Evolutionary conservation across 2,113 vertebrate genomes (phyloP).

Genomic region (Butorides virescens): DNA sequence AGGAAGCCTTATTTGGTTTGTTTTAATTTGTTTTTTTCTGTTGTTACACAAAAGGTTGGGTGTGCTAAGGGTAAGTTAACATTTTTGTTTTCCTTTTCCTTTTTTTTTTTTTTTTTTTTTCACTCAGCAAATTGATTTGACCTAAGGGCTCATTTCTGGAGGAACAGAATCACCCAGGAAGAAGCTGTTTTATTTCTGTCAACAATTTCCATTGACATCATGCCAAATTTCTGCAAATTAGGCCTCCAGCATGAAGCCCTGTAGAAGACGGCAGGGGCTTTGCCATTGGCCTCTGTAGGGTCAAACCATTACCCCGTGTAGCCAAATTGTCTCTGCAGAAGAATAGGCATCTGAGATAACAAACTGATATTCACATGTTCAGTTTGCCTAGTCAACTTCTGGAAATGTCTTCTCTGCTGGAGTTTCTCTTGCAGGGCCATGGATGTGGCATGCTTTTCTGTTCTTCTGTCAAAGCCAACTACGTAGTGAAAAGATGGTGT

Average conservation of each 20-base stretch:
- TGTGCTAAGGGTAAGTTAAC: neutral
- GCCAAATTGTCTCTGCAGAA: neutral
- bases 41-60: neutral
- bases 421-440: neutral
- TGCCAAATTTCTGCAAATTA: neutral
- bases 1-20: neutral
- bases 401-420: neutral
- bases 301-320: neutral
- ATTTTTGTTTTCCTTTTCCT: neutral
- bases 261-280: neutral
- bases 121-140: neutral
- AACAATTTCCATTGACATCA: neutral
- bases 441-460: neutral
- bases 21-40: neutral
- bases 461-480: neutral
- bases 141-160: neutral
- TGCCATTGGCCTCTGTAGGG: neutral
- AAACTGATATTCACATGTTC: neutral
- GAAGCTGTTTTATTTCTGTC: neutral
- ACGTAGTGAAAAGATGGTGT: neutral
- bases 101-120: rapidly evolving
- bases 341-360: neutral
- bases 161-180: neutral
- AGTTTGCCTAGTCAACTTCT: neutral
- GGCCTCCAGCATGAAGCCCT: neutral